Conservation (phyloP, 2,888 invertebrate species). For the Tortrix viridana region DNA sequence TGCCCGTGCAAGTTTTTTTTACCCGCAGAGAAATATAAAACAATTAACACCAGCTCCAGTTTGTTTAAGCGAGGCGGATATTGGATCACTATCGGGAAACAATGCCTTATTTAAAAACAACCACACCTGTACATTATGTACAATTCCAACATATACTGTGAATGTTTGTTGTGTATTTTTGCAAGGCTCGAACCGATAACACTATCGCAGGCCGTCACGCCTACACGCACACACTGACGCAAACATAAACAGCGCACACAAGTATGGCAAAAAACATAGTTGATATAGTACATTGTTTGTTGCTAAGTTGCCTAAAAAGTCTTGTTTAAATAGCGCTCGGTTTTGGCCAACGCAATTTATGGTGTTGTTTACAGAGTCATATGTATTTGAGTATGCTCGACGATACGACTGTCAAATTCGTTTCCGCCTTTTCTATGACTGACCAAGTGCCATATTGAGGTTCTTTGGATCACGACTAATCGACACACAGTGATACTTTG, state of each 20-base stretch:
- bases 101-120: constrained; percentile 35
- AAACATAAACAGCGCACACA: constrained; percentile 48
- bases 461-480: not conserved
- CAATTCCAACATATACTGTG: constrained; percentile 50
- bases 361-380: constrained; percentile 35
- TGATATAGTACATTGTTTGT: constrained; percentile 54
- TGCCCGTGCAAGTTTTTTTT: not conserved
- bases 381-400: not conserved
- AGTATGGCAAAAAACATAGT: constrained; percentile 51
- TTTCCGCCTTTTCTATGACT: constrained; percentile 14
- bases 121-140: constrained; percentile 51
- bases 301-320: constrained; percentile 69
- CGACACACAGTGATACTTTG: not conserved
- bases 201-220: constrained; percentile 74
- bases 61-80: constrained; percentile 23
- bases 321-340: constrained; percentile 46
- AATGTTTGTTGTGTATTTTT: constrained; percentile 81
- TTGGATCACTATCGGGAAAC: constrained; percentile 28
- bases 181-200: constrained; percentile 78
- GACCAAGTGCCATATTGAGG: not conserved
- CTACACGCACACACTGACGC: constrained; percentile 62
- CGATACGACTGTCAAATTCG: not conserved
- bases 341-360: constrained; percentile 26
- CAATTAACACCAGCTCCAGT: not conserved
- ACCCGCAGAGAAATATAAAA: not conserved